Evolutionary conservation across 2,797 vertebrate genomes (phyloP).

Genomic region (Darevskia nairensis): DNA sequence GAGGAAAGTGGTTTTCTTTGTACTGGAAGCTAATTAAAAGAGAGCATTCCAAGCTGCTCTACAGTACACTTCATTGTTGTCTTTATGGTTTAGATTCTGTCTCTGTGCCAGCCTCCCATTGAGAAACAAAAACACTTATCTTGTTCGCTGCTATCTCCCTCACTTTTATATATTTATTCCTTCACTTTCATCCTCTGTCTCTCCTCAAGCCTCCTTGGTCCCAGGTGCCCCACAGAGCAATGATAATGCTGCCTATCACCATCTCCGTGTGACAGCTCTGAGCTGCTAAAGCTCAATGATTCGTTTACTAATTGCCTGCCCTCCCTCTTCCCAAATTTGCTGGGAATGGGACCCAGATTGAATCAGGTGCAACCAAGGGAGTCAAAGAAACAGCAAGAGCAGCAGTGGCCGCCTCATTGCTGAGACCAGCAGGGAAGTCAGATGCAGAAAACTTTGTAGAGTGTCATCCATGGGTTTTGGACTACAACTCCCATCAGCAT

Average conservation of each 20-base stretch:
- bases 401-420: not conserved
- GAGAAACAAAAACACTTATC: constrained; percentile 78
- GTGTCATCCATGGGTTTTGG: too few species aligned
- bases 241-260: constrained; percentile 71
- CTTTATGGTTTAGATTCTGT: constrained; percentile 64
- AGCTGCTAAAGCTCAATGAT: constrained; percentile 72
- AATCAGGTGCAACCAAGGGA: not conserved
- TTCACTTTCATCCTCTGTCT: constrained; percentile 13
- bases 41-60: constrained; percentile 68
- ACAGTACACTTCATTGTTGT: constrained; percentile 65
- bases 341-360: not conserved
- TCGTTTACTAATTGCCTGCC: constrained; percentile 73
- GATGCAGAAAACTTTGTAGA: not conserved
- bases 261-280: constrained; percentile 71
- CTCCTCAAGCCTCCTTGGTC: constrained; percentile 49
- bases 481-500: too few species aligned
- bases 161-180: constrained; percentile 70
- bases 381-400: not conserved
- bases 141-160: constrained; percentile 71
- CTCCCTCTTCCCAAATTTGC: not conserved
- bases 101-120: constrained; percentile 70
- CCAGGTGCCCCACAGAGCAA: constrained; percentile 59
- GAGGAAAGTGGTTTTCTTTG: constrained; percentile 62
- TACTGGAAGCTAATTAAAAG: constrained; percentile 70
- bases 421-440: not conserved